Evolutionary conservation across 2,888 invertebrate genomes (phyloP), one percentile per base, ranked within the genome.

Genomic region (Tachina grossa): DNA sequence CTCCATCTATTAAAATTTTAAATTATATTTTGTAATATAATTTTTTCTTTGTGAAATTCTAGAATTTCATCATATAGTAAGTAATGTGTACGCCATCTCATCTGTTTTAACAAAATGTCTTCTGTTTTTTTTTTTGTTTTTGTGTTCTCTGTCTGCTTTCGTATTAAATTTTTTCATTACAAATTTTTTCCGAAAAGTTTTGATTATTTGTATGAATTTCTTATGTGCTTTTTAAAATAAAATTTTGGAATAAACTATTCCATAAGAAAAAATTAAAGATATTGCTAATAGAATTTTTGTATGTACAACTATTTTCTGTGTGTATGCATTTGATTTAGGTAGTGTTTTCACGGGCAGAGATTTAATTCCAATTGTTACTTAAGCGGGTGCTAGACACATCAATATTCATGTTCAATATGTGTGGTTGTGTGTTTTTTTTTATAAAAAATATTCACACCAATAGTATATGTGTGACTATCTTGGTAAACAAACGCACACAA

Each of bases 21-120:
- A 66, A 45, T 65, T 45, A 1, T 39, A 9, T 4, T 2, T 6
- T 10, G 19, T 39, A 55, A 55, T 22, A 16, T 14, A 8, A 22
- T 14, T 8, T 53, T 11, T 43, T 53, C n/a, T 43, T 53, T 39
- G 22, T 39, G 1, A 16, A 16, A 41, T 69, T 53, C 14, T 14
- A 43, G 39, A 53, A 77, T 83, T 77, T 83, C 82, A 76, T 59
- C 31, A 77, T 45, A n/a, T 31, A 31, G 31, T 31, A 31, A 22
- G 2, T n/a, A 22, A 31, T 31, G 31, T 22, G 51, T 63, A 49
- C 57, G 71, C 82, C 76, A 83, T 83, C 31, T 83, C 76, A 57
- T 82, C 47, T 57, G 55, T 65, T 77, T 83, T 63, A 5, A 71
- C 82, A 83, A 83, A 76, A 82, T 76, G 76, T 71, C 71, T 71